phyloP scores from a whole-genome alignment of 2,888 invertebrate species.

The Polymixis lichenea region DNA sequence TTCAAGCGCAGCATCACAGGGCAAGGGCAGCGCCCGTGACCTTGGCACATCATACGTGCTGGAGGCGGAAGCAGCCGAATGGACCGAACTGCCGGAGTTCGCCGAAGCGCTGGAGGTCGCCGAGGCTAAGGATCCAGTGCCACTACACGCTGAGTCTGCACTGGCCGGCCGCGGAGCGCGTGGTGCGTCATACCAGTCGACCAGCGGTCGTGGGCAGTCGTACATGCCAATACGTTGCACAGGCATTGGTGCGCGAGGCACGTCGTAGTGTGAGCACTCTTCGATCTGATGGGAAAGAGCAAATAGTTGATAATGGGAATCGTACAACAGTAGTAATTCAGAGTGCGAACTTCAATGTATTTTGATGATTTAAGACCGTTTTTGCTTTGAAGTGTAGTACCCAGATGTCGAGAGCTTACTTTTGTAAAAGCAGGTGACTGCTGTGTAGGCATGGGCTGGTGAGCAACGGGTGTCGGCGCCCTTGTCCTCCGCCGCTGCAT shows the following conservation, averaged over 20 bases:
- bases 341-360: not conserved
- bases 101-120: constrained; percentile 88
- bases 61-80: constrained; percentile 86
- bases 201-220: constrained; percentile 89
- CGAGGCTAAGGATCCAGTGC: constrained; percentile 88
- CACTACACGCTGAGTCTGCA: constrained; percentile 90
- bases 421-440: constrained; percentile 87
- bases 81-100: constrained; percentile 87
- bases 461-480: constrained; percentile 86
- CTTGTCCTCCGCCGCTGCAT: constrained; percentile 91
- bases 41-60: constrained; percentile 88
- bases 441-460: constrained; percentile 86
- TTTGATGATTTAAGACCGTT: not conserved
- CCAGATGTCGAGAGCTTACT: constrained; percentile 56
- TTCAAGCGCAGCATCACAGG: constrained; percentile 88
- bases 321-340: not conserved
- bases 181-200: constrained; percentile 88
- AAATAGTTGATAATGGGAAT: not conserved
- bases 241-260: constrained; percentile 88
- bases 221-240: constrained; percentile 94
- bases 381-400: not conserved
- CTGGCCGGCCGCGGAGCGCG: constrained; percentile 88
- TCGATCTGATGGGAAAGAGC: constrained; percentile 79
- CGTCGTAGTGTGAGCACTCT: constrained; percentile 88
- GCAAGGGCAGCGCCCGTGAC: constrained; percentile 85